Evolutionary conservation across 1,140 invertebrate genomes (phyloP).

Genomic region (Pseudomyrmex dendroicus): DNA sequence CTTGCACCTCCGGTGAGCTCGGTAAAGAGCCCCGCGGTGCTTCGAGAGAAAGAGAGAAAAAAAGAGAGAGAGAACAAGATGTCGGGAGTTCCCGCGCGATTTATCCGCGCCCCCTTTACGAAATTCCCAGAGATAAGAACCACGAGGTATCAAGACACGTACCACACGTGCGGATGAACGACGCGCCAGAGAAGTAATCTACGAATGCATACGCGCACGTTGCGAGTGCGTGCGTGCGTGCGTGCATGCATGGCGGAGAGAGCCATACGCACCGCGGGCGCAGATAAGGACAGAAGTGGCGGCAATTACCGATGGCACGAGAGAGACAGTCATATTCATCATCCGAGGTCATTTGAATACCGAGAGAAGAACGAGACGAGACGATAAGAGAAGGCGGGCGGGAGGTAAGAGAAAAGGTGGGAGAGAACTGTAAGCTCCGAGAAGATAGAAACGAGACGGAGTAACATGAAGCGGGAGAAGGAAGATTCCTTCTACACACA

Average conservation of each 20-base stretch:
- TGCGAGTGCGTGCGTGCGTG: constrained; percentile 44
- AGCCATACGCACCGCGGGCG: constrained; percentile 73
- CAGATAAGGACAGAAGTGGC: constrained; percentile 76
- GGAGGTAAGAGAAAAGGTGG: constrained; percentile 13
- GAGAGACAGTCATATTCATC: constrained; percentile 74
- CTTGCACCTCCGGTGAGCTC: constrained; percentile 46
- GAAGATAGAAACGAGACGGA: constrained; percentile 42
- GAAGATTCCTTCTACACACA: constrained; percentile 12
- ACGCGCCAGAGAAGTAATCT: constrained; percentile 43
- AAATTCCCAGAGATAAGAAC: constrained; percentile 68
- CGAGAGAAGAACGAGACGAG: constrained; percentile 71
- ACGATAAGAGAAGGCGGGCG: constrained; percentile 63
- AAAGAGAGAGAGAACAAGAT: not conserved
- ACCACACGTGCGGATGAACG: constrained; percentile 25
- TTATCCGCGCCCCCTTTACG: constrained; percentile 63
- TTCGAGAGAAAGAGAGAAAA: not conserved
- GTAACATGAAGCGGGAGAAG: not conserved
- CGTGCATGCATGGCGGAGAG: constrained; percentile 63
- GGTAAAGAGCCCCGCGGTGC: constrained; percentile 15
- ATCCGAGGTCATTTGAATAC: constrained; percentile 81
- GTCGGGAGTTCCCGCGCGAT: constrained; percentile 62
- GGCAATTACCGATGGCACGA: constrained; percentile 75
- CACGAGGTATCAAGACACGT: constrained; percentile 42
- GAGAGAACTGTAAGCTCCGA: constrained; percentile 44
- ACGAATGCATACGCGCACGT: constrained; percentile 44